A percentile compares a stretch with the other conserved stretches of the same genome.
phyloP scores from a whole-genome alignment of 2,797 vertebrate species.

The Ptychadena robeensis region DNA sequence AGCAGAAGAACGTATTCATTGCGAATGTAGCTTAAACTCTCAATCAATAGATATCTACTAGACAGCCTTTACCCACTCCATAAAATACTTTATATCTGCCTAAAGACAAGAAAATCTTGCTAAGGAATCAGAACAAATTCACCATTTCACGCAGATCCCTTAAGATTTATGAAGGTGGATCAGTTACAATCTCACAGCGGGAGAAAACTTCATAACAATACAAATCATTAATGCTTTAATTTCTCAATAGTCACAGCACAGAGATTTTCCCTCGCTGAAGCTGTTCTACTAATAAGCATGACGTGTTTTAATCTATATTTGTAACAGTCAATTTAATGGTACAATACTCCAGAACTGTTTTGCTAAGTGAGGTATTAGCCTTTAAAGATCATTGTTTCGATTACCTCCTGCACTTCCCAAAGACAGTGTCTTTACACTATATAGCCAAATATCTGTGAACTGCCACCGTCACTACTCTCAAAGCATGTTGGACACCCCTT shows the following conservation, averaged over 20 bases:
- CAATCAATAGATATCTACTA: conserved; percentile 31
- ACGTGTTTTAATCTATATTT: conserved; percentile 8
- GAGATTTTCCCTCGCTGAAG: background rate
- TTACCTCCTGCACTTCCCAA: background rate
- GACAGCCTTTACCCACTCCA: conserved; percentile 19
- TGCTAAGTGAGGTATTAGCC: background rate
- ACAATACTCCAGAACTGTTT: background rate
- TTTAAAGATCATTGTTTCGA: background rate
- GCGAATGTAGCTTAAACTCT: conserved; percentile 20
- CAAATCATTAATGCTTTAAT: conserved; percentile 5
- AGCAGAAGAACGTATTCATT: conserved; percentile 4
- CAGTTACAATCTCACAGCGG: background rate
- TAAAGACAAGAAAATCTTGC: conserved; percentile 31
- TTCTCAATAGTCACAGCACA: background rate
- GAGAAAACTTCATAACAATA: background rate
- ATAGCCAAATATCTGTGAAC: no score
- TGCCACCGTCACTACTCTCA: no score
- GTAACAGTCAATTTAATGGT: conserved; percentile 12
- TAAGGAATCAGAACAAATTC: conserved; percentile 1
- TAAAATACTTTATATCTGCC: conserved; percentile 38
- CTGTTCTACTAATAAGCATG: conserved; percentile 2
- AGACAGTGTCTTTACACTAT: background rate
- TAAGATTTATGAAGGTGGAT: conserved; percentile 35
- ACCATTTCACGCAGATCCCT: conserved; percentile 3
- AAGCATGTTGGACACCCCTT: no score